Conservation (phyloP, 2,797 vertebrate species). For the Chloroceryle inda region DNA sequence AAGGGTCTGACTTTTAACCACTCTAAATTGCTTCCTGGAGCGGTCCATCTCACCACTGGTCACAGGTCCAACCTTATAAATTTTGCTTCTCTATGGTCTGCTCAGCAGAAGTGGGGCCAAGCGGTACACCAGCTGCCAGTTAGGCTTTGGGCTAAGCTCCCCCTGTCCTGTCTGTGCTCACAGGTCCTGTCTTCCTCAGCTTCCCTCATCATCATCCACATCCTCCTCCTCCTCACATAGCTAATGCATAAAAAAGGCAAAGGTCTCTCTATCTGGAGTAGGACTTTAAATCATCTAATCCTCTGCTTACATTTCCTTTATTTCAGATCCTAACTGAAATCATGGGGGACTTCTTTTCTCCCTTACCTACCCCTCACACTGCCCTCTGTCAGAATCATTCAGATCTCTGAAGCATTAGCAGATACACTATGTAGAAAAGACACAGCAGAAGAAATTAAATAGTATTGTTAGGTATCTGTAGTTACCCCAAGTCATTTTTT, state of each 20-base stretch:
- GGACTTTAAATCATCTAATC: not conserved
- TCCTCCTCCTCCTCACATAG: not conserved
- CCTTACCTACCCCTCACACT: conserved; percentile 10
- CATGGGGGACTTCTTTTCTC: not conserved
- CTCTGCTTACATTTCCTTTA: not conserved
- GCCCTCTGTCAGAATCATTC: conserved; percentile 25
- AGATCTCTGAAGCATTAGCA: conserved; percentile 11
- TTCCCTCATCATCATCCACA: not conserved
- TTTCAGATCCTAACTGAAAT: conserved; percentile 20
- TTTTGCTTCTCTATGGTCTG: not conserved
- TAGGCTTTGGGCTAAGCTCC: not conserved
- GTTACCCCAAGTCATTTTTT: conserved; percentile 61
- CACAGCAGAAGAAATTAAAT: conserved; percentile 62
- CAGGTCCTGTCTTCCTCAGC: not conserved
- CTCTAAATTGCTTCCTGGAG: not conserved
- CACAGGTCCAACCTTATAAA: not conserved
- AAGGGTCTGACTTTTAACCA: not conserved
- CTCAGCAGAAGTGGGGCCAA: not conserved
- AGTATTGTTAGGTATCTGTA: conserved; percentile 69
- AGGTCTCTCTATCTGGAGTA: not conserved
- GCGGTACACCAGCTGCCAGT: not conserved
- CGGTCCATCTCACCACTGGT: rapidly evolving
- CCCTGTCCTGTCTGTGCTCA: not conserved
- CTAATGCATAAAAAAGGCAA: not conserved
- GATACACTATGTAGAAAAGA: conserved; percentile 33